These are phyloP conservation scores for Gracilinanus agilis DNA, from an alignment of 2,113 vertebrate species.

Conservation along the genomic window DNA sequence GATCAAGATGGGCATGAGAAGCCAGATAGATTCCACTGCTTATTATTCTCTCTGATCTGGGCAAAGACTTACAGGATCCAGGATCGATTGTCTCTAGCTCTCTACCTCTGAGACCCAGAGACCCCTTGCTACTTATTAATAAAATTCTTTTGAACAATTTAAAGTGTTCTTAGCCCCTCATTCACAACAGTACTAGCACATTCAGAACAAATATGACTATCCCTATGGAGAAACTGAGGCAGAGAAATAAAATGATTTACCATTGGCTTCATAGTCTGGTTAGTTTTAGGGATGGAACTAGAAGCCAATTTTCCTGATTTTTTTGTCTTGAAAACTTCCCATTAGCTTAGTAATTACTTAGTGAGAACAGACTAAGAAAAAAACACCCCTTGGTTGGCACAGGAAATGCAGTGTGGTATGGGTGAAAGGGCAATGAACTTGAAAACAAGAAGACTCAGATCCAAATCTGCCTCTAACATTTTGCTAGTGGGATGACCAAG, in stretches of 20 bases:
- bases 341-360: background rate
- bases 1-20: conserved; percentile 33
- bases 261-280: background rate
- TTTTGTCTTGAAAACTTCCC: background rate
- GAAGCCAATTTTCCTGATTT: background rate
- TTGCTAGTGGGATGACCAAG: background rate
- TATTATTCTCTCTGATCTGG: background rate
- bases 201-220: background rate
- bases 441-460: background rate
- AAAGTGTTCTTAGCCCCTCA: background rate
- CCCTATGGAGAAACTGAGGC: background rate
- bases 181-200: background rate
- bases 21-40: background rate
- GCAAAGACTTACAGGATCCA: conserved; percentile 23
- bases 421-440: background rate
- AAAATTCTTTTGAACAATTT: background rate
- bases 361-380: background rate
- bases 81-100: conserved; percentile 16
- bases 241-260: background rate
- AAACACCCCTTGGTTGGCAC: background rate
- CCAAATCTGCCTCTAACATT: background rate
- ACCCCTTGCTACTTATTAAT: background rate
- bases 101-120: background rate
- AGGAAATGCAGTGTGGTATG: background rate
- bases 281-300: background rate